A percentile compares a stretch with the other conserved stretches of the same genome.
Evolutionary conservation across 2,113 vertebrate species (phyloP).

Genomic region (Lepisosteus osseus): DNA sequence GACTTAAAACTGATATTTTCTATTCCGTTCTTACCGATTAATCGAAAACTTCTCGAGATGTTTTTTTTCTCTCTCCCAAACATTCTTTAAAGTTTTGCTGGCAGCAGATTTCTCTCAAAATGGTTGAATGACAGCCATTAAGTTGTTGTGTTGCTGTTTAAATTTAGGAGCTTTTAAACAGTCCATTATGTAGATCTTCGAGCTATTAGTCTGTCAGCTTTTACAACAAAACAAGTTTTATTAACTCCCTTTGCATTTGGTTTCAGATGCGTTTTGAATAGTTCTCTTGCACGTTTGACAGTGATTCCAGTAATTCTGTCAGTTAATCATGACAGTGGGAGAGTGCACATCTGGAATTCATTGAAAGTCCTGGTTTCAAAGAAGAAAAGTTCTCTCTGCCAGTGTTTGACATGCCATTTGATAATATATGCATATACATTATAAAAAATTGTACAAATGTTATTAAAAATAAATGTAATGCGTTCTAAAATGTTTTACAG

Average conservation of each 20-base stretch:
- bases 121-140: not conserved
- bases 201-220: not conserved
- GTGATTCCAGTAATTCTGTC: not conserved
- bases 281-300: not conserved
- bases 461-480: not conserved
- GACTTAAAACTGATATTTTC: too few relatives aligned
- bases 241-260: not conserved
- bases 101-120: not conserved
- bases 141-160: not conserved
- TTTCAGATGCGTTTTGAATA: conserved; percentile 1
- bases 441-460: not conserved
- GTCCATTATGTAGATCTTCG: not conserved
- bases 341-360: conserved; percentile 1
- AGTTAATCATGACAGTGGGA: not conserved
- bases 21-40: too few relatives aligned
- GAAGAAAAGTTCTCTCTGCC: not conserved
- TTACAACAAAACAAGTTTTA: not conserved
- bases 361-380: not conserved
- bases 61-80: too few relatives aligned
- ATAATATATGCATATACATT: not conserved
- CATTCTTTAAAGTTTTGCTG: not conserved
- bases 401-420: not conserved
- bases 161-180: not conserved
- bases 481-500: not conserved
- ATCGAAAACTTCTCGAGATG: too few relatives aligned